Base-by-base conservation (phyloP, 2,888 invertebrate genomes). In the Diabrotica balteata region DNA sequence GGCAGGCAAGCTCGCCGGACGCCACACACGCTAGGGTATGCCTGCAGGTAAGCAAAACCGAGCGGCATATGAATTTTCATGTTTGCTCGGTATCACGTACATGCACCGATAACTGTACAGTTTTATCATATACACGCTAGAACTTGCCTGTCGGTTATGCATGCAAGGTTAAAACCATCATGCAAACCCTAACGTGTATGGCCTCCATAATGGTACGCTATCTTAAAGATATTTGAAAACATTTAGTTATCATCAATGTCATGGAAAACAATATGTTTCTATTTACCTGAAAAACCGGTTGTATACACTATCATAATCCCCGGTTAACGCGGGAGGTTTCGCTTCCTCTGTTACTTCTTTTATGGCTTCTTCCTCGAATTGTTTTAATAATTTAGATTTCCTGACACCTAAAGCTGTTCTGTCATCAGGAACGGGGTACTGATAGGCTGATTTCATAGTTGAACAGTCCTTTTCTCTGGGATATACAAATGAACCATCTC, bases 231-330 rank as follows among this genome's bases (percentile, higher is more conserved):
- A 32, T 32, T 32, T 32, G 32, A 32, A 32, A 32, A 32, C 32
- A 32, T 32, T 32, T 32, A 32, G 32, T 32, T 32, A 5, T 32
- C 32, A 47, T 7, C 0, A 46, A 46, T 46, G 46, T 10, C 2
- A 47, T 3, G 47, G 10, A 47, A 47, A 47, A 9, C 8, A 47
- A 47, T 47, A 10, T 8, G 47, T 80, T 67, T 77, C 78, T 11
- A 57, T 11, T 1, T 45, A 57, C 55, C 55, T 57, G 45, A 57
- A 57, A 22, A 44, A 57, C 8, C 75, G 77, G 63, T 82, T 81
- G 70, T 83, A 82, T 70, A 80, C 80, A 1, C 82, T 82, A 67
- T 81, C 80, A 71, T 82, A 82, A 65, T 81, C 76, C 67, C 78
- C 79, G 4, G 76, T 71, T 8, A 78, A 75, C 8, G 76, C 75